phyloP scores from a whole-genome alignment of 2,113 vertebrate genomes.

The Notechis scutatus region DNA sequence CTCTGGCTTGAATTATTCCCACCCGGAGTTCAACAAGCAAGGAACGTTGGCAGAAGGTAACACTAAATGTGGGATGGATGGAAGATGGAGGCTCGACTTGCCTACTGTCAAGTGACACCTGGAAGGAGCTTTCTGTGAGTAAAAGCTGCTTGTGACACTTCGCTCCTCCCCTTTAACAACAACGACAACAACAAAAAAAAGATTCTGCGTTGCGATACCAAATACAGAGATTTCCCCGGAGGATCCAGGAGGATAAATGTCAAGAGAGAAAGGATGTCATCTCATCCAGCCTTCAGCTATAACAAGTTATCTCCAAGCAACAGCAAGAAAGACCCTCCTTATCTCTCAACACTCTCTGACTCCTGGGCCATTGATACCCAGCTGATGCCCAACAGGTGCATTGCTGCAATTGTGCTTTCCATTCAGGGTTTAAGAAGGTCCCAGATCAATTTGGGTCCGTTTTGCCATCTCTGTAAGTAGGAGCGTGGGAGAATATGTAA shows the following conservation, averaged over 20 bases:
- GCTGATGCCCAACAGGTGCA: not conserved
- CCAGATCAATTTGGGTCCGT: not conserved
- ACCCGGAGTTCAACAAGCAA: not conserved
- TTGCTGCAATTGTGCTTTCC: not conserved
- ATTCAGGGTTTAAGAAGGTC: not conserved
- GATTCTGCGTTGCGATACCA: constrained; percentile 23
- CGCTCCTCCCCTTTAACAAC: constrained; percentile 22
- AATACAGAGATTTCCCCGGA: not conserved
- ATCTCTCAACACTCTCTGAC: not conserved
- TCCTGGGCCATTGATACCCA: not conserved
- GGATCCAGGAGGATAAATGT: not conserved
- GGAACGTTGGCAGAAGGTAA: not conserved
- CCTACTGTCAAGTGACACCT: constrained; percentile 65
- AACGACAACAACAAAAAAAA: not conserved
- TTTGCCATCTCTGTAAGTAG: not conserved
- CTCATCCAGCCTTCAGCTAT: fast-evolving
- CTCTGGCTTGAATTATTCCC: constrained; percentile 2
- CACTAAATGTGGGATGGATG: not conserved
- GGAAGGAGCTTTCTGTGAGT: constrained; percentile 56
- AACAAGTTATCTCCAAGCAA: not conserved
- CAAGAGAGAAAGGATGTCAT: not conserved
- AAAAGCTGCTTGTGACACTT: constrained; percentile 54
- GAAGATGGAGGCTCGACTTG: constrained; percentile 40
- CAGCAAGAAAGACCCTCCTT: not conserved
- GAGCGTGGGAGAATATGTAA: not conserved